Conservation (phyloP, 2,797 vertebrate species). For the Distichodus sexfasciatus region DNA sequence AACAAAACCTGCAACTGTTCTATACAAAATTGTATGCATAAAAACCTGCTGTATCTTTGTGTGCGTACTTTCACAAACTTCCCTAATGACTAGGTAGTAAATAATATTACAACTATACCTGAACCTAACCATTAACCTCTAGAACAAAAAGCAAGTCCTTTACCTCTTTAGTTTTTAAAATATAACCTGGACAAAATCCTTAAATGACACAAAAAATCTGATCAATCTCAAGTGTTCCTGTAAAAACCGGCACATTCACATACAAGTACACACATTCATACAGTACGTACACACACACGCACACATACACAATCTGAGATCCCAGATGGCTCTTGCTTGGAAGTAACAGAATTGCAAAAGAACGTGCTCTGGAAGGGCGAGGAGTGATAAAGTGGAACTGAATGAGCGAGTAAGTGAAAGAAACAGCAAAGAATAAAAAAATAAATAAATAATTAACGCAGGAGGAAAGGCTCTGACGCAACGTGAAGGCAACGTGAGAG, state of each 20-base stretch:
- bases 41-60: no score
- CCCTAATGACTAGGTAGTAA: no score
- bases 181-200: no score
- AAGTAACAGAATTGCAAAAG: not conserved
- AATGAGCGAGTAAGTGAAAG: constrained; percentile 21
- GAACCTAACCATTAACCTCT: no score
- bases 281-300: not conserved
- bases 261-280: not conserved
- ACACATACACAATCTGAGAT: not conserved
- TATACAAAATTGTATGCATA: no score
- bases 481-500: constrained; percentile 48
- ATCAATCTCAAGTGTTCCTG: no score
- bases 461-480: constrained; percentile 51
- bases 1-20: no score
- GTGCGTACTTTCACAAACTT: no score
- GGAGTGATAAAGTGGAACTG: constrained; percentile 23
- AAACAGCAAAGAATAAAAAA: constrained; percentile 27
- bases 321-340: not conserved
- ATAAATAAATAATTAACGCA: constrained; percentile 23
- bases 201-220: no score
- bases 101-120: no score
- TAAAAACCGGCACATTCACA: constrained; percentile 2
- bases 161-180: no score
- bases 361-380: not conserved
- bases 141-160: no score